A percentile compares a stretch with the other conserved stretches of the same genome.
Conservation (phyloP, 2,797 vertebrate species). For the Lagocephalus sceleratus region DNA sequence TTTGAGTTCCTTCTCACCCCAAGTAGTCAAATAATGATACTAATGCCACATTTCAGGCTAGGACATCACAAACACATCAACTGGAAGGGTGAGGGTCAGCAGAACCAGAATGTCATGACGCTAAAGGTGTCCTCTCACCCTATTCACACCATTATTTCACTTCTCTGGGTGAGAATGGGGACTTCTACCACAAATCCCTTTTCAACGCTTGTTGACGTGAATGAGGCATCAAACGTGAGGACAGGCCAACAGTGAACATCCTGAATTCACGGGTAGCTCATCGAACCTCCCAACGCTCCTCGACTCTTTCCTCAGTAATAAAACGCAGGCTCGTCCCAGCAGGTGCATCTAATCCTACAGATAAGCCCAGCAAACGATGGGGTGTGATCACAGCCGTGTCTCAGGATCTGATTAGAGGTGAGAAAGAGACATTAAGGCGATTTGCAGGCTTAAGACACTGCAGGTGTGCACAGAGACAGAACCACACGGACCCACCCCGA, state of each 20-base stretch:
- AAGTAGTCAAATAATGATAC: no score
- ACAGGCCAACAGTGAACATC: not conserved
- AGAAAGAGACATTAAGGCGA: constrained; percentile 39
- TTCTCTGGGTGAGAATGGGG: no score
- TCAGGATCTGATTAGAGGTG: constrained; percentile 54
- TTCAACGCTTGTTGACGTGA: no score
- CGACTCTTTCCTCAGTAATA: constrained; percentile 18
- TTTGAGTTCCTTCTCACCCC: no score
- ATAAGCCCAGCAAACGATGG: constrained; percentile 54
- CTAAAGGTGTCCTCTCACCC: no score
- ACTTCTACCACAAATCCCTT: no score
- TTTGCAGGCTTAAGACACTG: constrained; percentile 36
- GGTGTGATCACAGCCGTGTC: constrained; percentile 30
- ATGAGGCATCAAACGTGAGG: not conserved
- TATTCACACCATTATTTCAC: no score
- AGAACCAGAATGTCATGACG: no score
- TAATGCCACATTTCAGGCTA: no score
- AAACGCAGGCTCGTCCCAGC: constrained; percentile 23
- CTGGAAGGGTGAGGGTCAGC: no score
- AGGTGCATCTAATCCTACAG: constrained; percentile 52
- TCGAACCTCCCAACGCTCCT: constrained; percentile 3
- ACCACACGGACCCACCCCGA: not conserved
- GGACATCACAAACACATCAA: no score
- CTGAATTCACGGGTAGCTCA: not conserved
- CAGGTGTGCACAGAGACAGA: constrained; percentile 20